Conservation (phyloP, 2,797 vertebrate genomes). For the Amniataba percoides region DNA sequence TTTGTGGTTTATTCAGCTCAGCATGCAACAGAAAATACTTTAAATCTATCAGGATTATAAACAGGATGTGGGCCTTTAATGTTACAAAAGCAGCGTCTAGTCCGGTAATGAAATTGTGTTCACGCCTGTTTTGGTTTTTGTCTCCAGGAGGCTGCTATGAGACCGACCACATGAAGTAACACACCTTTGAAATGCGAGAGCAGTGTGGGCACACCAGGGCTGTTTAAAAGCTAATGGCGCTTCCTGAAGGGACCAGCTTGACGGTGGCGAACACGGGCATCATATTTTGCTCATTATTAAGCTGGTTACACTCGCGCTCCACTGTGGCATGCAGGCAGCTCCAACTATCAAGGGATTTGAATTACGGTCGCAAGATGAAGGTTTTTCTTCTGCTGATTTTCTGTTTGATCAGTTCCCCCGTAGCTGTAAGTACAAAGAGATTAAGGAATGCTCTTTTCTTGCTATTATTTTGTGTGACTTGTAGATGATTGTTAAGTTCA, state of each 20-base stretch:
- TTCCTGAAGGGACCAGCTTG: slow-evolving; percentile 24
- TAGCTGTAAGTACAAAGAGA: slow-evolving; percentile 66
- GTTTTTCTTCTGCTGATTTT: slow-evolving; percentile 55
- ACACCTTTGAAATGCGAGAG: slow-evolving; percentile 42
- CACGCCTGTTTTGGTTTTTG: slow-evolving; percentile 61
- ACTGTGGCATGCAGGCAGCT: neutral
- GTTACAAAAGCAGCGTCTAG: slow-evolving; percentile 37
- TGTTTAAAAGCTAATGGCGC: slow-evolving; percentile 68
- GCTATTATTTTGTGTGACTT: neutral
- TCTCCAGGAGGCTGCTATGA: slow-evolving; percentile 28
- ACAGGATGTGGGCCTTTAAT: slow-evolving; percentile 41
- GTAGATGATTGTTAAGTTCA: neutral
- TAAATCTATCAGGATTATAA: slow-evolving; percentile 36
- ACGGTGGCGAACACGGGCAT: slow-evolving; percentile 24
- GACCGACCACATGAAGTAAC: slow-evolving; percentile 63
- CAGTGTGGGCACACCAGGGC: slow-evolving; percentile 25
- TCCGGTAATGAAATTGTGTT: slow-evolving; percentile 36
- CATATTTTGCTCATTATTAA: slow-evolving; percentile 29
- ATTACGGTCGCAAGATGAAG: slow-evolving; percentile 52
- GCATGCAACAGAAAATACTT: slow-evolving; percentile 13
- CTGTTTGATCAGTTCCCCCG: slow-evolving; percentile 30
- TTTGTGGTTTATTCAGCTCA: slow-evolving; percentile 20
- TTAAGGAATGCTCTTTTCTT: neutral
- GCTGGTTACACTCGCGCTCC: neutral
- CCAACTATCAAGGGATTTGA: slow-evolving; percentile 22